Conservation (phyloP, 1,140 invertebrate genomes). For the Musca domestica region DNA sequence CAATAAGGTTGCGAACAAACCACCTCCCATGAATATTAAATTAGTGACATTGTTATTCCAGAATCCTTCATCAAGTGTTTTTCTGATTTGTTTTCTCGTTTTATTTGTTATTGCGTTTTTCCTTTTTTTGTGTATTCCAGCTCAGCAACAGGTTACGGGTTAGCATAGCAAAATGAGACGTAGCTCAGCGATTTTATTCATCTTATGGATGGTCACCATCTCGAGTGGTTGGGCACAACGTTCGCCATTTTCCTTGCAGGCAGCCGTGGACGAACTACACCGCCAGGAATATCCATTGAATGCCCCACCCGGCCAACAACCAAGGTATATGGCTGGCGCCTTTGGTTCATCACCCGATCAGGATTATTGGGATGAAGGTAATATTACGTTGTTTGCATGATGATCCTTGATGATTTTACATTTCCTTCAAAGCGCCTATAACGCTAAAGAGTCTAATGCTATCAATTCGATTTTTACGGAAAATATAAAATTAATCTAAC, state of each 20-base stretch:
- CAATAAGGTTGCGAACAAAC: too few relatives aligned
- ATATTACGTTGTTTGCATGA: not conserved
- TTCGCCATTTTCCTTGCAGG: slow-evolving; percentile 46
- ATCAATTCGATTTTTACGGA: too few relatives aligned
- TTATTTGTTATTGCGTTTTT: not conserved
- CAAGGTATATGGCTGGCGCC: slow-evolving; percentile 28
- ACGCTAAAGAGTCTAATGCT: too few relatives aligned
- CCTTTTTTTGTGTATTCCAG: too few relatives aligned
- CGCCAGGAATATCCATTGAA: slow-evolving; percentile 50
- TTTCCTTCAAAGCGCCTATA: too few relatives aligned
- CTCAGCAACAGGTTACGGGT: not conserved
- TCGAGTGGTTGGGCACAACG: slow-evolving; percentile 31
- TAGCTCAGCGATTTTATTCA: too few relatives aligned
- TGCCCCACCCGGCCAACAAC: slow-evolving; percentile 29
- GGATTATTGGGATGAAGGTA: slow-evolving; percentile 52
- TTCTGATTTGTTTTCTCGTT: not conserved
- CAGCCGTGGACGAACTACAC: slow-evolving; percentile 49
- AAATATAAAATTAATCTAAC: too few relatives aligned
- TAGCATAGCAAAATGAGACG: too few relatives aligned
- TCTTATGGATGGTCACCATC: not conserved
- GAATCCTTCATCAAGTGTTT: not conserved
- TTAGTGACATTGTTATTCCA: not conserved
- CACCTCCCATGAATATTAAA: slow-evolving; percentile 7
- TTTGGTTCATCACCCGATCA: slow-evolving; percentile 26
- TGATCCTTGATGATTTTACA: too few relatives aligned